Base-by-base conservation (phyloP, 2,888 invertebrate species). In the Netelia virgata region DNA sequence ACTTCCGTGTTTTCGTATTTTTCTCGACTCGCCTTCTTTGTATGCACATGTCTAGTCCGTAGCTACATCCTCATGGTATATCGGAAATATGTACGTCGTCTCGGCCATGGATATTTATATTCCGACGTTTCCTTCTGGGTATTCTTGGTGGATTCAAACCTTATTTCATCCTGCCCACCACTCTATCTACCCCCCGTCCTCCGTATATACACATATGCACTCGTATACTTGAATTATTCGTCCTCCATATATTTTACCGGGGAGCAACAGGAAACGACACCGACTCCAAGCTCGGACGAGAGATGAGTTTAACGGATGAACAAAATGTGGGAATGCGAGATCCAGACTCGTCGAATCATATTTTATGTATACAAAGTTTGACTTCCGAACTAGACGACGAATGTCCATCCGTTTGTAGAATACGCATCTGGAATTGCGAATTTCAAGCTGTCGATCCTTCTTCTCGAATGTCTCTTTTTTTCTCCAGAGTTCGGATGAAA, bases 401-500 rank as follows among this genome's bases (percentile, higher is more conserved):
- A 47, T 14, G 47, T 3, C 11, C 47, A 47, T 47, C 14, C 11
- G 10, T 2, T 47, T 14, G 47, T 47, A 14, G 47, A 3, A 47
- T 47, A 10, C 11, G 1, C 47, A 47, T 47, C 47, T 47, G 47
- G 14, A 47, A 47, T 47, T 14, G 10, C 36, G 8, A 14, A 11
- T 47, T 10, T 47, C 2, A 11, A 47, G 55, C 9, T 47, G 14
- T 18, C 23, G 53, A 43, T 10, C 20, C 3, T 53, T 18, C 16
- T 11, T 9, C 10, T 11, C 61, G n/a, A 28, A 53, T 43, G 47
- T 63, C 28, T 23, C 11, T 6, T 18, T 69, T 61, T 16, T 28
- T 18, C 66, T 3, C n/a, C 77, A 84, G 80, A 84, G 79, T 69
- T 66, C 77, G 55, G 43, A 72, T 53, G 41, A 81, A 63, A 79